These are phyloP conservation scores for Ochotona princeps DNA, from an alignment of 2,113 vertebrate genomes.

Conservation along the genomic window DNA sequence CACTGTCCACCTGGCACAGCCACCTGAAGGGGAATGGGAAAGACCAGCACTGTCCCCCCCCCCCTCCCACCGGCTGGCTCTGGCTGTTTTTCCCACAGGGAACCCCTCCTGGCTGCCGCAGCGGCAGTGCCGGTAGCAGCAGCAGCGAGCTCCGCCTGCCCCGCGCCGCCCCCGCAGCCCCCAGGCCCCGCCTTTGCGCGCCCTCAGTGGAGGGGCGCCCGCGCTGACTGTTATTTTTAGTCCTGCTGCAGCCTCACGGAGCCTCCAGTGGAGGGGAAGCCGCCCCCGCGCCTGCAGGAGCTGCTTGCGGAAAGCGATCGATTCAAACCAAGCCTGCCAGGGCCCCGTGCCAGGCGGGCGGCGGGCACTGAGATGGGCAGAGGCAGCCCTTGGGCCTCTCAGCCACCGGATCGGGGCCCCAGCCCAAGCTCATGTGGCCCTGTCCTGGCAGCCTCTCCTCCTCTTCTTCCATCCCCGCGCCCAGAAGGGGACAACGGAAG, in stretches of 20 bases:
- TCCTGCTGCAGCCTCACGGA: constrained; percentile 65
- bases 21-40: background rate
- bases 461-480: background rate
- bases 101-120: constrained; percentile 46
- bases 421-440: background rate
- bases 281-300: constrained; percentile 74
- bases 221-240: constrained; percentile 76
- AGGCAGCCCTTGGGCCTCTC: background rate
- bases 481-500: too few relatives aligned
- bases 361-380: background rate
- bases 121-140: background rate
- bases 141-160: background rate
- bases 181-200: constrained; percentile 37
- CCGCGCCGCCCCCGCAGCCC: constrained; percentile 41
- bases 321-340: constrained; percentile 46
- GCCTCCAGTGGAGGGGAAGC: constrained; percentile 73
- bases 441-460: background rate
- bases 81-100: constrained; percentile 45
- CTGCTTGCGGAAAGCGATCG: constrained; percentile 64
- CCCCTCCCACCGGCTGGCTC: background rate
- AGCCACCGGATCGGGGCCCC: fast-evolving
- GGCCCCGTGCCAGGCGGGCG: constrained; percentile 7
- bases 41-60: background rate
- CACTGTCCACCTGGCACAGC: background rate
- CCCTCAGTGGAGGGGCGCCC: constrained; percentile 29